Percentiles rank a stretch among this genome's conserved stretches.
These are phyloP conservation scores for Atherinomorus stipes DNA, from an alignment of 2,113 vertebrate genomes.

Conservation along the genomic window DNA sequence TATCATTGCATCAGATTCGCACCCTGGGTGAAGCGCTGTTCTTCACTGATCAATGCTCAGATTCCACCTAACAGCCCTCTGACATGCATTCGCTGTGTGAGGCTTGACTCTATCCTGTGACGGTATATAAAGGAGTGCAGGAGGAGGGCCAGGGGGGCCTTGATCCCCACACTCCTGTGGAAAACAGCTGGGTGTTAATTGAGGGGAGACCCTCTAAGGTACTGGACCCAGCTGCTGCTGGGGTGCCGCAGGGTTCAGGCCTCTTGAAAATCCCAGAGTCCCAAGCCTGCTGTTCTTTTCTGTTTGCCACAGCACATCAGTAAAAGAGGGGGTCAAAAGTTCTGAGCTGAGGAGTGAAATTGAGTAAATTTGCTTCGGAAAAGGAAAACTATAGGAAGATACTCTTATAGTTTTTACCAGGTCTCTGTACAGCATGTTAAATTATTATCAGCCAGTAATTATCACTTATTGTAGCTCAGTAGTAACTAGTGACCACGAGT, in stretches of 20 bases:
- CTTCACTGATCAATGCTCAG: neutral
- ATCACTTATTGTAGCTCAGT: too few species aligned
- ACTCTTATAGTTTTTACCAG: neutral
- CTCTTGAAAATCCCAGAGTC: slow-evolving; percentile 68
- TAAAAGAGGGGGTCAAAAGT: slow-evolving; percentile 46
- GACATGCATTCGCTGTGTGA: neutral
- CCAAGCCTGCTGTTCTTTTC: slow-evolving; percentile 76
- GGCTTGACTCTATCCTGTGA: neutral
- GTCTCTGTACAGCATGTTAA: too few species aligned
- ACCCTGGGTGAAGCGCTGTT: slow-evolving; percentile 9
- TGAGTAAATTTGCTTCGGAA: slow-evolving; percentile 12
- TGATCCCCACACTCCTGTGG: slow-evolving; percentile 53
- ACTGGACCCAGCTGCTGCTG: slow-evolving; percentile 58
- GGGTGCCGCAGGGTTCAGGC: slow-evolving; percentile 56
- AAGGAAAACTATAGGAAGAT: neutral
- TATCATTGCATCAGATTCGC: slow-evolving; percentile 5
- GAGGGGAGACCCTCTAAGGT: slow-evolving; percentile 62
- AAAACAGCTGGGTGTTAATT: slow-evolving; percentile 77
- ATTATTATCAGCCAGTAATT: too few species aligned
- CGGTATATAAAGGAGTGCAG: slow-evolving; percentile 8
- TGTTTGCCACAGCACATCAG: slow-evolving; percentile 65
- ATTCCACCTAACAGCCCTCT: neutral
- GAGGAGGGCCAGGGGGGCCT: slow-evolving; percentile 41
- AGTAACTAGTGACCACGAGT: too few species aligned
- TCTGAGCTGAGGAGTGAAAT: slow-evolving; percentile 49